These are phyloP conservation scores for Xestia c-nigrum DNA, from an alignment of 2,888 invertebrate genomes.

Conservation along the genomic window DNA sequence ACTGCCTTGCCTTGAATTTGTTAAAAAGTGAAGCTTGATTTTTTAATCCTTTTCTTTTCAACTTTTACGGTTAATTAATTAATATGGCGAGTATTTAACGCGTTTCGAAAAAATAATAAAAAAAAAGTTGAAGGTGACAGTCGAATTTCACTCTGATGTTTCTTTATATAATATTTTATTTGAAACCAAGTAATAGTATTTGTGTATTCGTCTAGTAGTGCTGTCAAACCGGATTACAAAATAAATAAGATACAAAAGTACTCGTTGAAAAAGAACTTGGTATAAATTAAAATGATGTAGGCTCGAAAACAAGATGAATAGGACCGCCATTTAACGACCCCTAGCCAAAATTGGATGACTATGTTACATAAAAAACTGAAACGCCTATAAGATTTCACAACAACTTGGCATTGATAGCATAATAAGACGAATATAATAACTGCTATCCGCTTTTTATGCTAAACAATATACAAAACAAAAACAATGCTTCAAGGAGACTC, in stretches of 20 bases:
- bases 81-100: not conserved
- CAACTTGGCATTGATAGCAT: slow-evolving; percentile 37
- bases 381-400: slow-evolving; percentile 11
- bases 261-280: no score
- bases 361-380: not conserved
- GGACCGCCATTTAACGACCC: not conserved
- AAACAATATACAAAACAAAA: slow-evolving; percentile 54
- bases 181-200: not conserved
- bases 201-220: not conserved
- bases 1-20: slow-evolving; percentile 43
- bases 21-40: slow-evolving; percentile 24
- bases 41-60: slow-evolving; percentile 3
- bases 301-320: not conserved
- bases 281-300: not conserved
- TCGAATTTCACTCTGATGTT: not conserved
- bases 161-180: slow-evolving; percentile 3
- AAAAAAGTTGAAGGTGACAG: no score
- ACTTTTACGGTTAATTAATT: slow-evolving; percentile 17
- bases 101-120: not conserved
- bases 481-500: slow-evolving; percentile 42
- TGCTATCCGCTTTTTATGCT: slow-evolving; percentile 32
- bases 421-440: slow-evolving; percentile 38
- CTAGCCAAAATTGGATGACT: not conserved
- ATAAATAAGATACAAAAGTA: not conserved
- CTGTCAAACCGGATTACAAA: not conserved